Evolutionary conservation across 1,140 invertebrate genomes (phyloP).

Genomic region (Conus ventricosus): DNA sequence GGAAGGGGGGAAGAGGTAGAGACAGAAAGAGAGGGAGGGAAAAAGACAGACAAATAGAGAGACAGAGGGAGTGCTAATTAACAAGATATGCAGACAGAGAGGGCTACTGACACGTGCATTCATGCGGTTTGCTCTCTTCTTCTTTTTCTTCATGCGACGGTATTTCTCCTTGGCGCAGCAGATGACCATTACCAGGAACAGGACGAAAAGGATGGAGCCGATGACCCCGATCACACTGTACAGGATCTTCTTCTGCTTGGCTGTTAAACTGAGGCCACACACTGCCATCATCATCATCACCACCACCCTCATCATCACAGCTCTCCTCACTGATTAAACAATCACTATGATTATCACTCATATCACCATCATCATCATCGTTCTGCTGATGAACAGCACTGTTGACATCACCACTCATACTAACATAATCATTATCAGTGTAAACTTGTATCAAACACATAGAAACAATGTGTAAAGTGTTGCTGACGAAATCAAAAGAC

Average conservation of each 20-base stretch:
- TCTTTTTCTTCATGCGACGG: not conserved
- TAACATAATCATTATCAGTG: not conserved
- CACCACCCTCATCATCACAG: not conserved
- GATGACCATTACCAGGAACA: not conserved
- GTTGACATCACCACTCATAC: not conserved
- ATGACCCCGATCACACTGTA: not conserved
- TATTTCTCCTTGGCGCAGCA: not conserved
- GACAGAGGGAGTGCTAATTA: no score
- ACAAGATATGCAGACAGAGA: not conserved
- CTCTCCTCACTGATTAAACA: not conserved
- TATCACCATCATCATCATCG: constrained; percentile 3
- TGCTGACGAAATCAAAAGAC: no score
- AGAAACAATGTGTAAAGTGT: no score
- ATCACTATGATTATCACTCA: not conserved
- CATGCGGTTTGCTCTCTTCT: not conserved
- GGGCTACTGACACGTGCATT: not conserved
- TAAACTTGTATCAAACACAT: not conserved
- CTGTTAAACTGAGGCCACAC: not conserved
- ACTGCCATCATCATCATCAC: not conserved
- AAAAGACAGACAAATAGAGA: no score
- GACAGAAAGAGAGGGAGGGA: no score
- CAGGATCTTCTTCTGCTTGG: not conserved
- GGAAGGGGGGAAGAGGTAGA: no score
- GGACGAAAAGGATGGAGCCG: not conserved
- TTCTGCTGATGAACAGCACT: not conserved